Conservation (phyloP, 2,888 invertebrate genomes). For the Pseudococcus jackbeardsleyi region DNA sequence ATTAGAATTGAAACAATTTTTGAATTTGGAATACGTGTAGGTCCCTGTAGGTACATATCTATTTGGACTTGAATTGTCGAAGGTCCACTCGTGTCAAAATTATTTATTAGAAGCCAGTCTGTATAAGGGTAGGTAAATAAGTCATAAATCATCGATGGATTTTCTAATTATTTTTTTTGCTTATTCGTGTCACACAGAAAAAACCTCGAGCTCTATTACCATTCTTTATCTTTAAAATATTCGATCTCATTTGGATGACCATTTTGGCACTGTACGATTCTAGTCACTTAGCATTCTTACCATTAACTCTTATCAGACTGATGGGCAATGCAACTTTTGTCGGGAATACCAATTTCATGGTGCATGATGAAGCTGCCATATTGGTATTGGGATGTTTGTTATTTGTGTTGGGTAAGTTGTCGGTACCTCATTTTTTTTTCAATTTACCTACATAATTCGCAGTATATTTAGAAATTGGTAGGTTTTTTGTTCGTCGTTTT, state of each 20-base stretch:
- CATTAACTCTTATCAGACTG: neutral
- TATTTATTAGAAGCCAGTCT: too few relatives aligned
- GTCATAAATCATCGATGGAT: neutral
- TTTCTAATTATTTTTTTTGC: neutral
- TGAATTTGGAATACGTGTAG: too few relatives aligned
- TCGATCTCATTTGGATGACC: slow-evolving; percentile 36
- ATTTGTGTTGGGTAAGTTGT: slow-evolving; percentile 4
- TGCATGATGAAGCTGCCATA: slow-evolving; percentile 19
- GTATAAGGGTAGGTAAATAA: too few relatives aligned
- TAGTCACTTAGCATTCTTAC: slow-evolving; percentile 27
- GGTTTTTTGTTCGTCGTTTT: too few relatives aligned
- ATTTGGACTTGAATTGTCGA: too few relatives aligned
- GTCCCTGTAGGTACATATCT: too few relatives aligned
- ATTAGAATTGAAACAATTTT: too few relatives aligned
- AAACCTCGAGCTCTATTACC: slow-evolving; percentile 8
- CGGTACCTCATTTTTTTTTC: neutral
- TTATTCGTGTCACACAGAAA: slow-evolving; percentile 6
- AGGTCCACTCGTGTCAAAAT: too few relatives aligned
- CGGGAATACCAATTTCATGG: slow-evolving; percentile 17
- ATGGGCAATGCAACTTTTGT: neutral
- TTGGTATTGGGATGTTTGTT: slow-evolving; percentile 1
- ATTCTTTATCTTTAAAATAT: slow-evolving; percentile 29
- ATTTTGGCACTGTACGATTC: slow-evolving; percentile 15
- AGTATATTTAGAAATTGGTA: too few relatives aligned
- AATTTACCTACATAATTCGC: too few relatives aligned